phyloP scores from a whole-genome alignment of 2,797 vertebrate genomes.

The Sebastes variabilis region DNA sequence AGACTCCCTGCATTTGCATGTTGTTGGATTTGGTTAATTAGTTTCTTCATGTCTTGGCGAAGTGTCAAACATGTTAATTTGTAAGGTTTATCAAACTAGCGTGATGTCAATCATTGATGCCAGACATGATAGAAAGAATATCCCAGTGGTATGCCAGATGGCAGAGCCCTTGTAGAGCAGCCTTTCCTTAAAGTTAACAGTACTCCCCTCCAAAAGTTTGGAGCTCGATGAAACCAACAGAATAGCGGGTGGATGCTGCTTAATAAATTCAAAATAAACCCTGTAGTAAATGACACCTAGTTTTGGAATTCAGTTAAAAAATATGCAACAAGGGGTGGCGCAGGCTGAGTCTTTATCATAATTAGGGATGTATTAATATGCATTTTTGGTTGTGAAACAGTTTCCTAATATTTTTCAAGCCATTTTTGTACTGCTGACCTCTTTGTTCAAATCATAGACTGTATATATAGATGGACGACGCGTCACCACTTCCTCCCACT shows the following conservation, averaged over 20 bases:
- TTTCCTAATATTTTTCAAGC: neutral
- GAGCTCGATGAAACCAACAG: constrained; percentile 14
- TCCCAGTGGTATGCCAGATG: constrained; percentile 56
- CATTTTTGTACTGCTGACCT: neutral
- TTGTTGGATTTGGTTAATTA: constrained; percentile 12
- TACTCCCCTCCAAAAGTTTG: constrained; percentile 13
- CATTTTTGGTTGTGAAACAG: neutral
- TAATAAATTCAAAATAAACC: neutral
- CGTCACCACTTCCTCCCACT: too few species aligned
- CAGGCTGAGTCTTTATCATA: neutral
- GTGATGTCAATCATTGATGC: constrained; percentile 47
- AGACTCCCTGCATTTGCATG: neutral
- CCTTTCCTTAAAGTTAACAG: constrained; percentile 17
- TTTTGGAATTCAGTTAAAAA: neutral
- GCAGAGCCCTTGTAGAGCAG: constrained; percentile 36
- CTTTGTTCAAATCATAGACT: neutral
- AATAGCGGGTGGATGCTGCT: neutral
- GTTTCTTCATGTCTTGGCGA: constrained; percentile 15
- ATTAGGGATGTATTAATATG: neutral
- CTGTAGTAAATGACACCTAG: neutral
- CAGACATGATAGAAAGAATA: constrained; percentile 38
- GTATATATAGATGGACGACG: too few species aligned
- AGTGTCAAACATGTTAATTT: constrained; percentile 41
- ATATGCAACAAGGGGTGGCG: neutral
- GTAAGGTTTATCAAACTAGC: constrained; percentile 37